Evolutionary conservation across 2,797 vertebrate species (phyloP).

Genomic region (Chrysocyon brachyurus): DNA sequence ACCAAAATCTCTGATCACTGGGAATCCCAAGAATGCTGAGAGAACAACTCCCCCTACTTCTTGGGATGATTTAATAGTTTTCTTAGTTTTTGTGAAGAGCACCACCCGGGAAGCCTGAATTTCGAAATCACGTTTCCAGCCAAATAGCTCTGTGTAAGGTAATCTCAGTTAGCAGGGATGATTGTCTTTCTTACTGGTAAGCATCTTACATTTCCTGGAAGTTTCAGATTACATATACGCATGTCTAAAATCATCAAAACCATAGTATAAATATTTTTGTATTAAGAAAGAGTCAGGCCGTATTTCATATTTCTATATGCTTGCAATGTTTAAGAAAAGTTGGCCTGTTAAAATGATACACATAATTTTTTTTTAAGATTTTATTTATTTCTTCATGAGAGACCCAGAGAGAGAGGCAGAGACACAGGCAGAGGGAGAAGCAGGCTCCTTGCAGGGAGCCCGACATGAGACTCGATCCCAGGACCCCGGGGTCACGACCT

Average conservation of each 20-base stretch:
- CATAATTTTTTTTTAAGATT: neutral
- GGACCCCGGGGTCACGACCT: too few species aligned
- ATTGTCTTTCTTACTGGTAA: neutral
- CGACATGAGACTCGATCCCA: rapidly evolving
- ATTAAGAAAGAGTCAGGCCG: neutral
- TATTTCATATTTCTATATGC: neutral
- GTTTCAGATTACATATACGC: neutral
- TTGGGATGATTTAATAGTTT: slow-evolving; percentile 23
- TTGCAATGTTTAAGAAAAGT: neutral
- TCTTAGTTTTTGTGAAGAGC: slow-evolving; percentile 26
- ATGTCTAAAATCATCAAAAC: slow-evolving; percentile 36
- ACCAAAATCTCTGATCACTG: slow-evolving; percentile 19
- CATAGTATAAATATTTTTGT: neutral
- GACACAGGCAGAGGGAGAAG: too few species aligned
- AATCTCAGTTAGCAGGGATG: neutral
- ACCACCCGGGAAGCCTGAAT: neutral
- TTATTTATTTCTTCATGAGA: too few species aligned
- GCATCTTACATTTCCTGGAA: slow-evolving; percentile 18
- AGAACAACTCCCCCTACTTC: neutral
- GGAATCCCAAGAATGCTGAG: neutral
- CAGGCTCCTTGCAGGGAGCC: too few species aligned
- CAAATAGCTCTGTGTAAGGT: neutral
- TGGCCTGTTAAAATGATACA: neutral
- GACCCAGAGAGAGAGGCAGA: too few species aligned
- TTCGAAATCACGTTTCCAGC: neutral